Base-by-base conservation (phyloP, 2,113 vertebrate species). In the Dissostichus mawsoni region DNA sequence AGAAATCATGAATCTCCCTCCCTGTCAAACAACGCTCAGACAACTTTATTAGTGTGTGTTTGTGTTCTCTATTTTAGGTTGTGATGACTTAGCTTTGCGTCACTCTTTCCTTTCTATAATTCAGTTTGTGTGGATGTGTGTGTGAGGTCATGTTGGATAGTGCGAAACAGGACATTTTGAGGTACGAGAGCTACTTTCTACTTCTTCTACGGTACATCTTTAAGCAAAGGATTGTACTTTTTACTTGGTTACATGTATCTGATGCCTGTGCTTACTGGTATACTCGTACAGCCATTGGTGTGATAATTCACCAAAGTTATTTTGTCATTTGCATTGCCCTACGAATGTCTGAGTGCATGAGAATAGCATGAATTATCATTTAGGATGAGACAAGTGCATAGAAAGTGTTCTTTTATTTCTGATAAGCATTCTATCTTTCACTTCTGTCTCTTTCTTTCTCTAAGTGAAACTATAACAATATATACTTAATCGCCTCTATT, bases 1-100 rank as follows among this genome's bases (percentile, higher is more conserved):
- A 90, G 90, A 90, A 86, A 77, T 86, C 82, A 90, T 90, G 77
- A 93, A 88, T 91, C 85, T 89, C 69, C 74, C 20, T 5, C 44
- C 2, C 62, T 55, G 74, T 64, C 83, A 90, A 85, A 79, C 72
- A 81, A 77, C 77, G 82, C 85, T 81, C 70, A 72, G 87, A 87
- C 63, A 78, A 76, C 80, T 92, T 83, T 51, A 74, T 79, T 72
- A 51, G 74, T 45, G 8, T 78, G 66, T 80, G 59, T 78, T 33
- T 62, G 47, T 64, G 23, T 23, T 53, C 29, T 41, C 45, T 29
- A 29, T 55, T 66, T 83, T 66, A 66, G 29, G 66, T 72, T 68
- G 69, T 65, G 74, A 53, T 0, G 59, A 53, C 36, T 73, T 48
- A 0, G 10, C 29, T 63, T 52, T 69, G 76, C 50, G 0, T 58